These are phyloP conservation scores for Tangara arthus DNA, from an alignment of 2,797 vertebrate species.

Conservation along the genomic window DNA sequence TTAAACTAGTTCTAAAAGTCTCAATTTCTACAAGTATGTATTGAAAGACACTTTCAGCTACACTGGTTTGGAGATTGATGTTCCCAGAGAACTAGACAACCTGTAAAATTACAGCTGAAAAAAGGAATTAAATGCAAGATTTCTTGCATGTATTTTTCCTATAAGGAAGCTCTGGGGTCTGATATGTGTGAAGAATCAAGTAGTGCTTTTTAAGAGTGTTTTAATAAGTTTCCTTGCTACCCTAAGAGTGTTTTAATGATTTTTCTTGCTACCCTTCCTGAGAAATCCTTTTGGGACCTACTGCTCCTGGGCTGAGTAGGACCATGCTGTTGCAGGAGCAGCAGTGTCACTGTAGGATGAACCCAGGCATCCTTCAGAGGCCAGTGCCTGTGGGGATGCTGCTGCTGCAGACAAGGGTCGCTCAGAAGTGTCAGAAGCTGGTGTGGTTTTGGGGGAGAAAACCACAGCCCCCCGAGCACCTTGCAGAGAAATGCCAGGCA, in stretches of 20 bases:
- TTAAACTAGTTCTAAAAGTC: background rate
- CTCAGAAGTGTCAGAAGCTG: background rate
- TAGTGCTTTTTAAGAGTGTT: background rate
- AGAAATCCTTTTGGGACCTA: background rate
- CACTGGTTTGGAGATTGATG: background rate
- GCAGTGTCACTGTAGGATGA: background rate
- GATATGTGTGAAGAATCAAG: background rate
- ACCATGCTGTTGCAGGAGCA: accelerated
- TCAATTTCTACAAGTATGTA: background rate
- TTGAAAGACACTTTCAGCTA: background rate
- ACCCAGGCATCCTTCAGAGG: background rate
- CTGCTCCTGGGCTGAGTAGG: background rate
- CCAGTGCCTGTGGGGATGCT: background rate
- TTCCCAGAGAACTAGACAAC: background rate
- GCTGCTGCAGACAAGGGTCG: accelerated
- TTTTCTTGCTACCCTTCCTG: background rate
- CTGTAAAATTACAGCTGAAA: background rate
- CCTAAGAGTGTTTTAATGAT: background rate
- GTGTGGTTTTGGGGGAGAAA: background rate
- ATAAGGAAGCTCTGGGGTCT: background rate
- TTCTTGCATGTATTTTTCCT: background rate
- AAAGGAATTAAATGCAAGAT: background rate
- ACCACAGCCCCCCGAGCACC: background rate
- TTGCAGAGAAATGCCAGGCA: background rate
- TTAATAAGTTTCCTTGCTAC: background rate